A percentile compares a stretch with the other conserved stretches of the same genome.
phyloP scores from a whole-genome alignment of 2,888 invertebrate genomes.

The Rutpela maculata region DNA sequence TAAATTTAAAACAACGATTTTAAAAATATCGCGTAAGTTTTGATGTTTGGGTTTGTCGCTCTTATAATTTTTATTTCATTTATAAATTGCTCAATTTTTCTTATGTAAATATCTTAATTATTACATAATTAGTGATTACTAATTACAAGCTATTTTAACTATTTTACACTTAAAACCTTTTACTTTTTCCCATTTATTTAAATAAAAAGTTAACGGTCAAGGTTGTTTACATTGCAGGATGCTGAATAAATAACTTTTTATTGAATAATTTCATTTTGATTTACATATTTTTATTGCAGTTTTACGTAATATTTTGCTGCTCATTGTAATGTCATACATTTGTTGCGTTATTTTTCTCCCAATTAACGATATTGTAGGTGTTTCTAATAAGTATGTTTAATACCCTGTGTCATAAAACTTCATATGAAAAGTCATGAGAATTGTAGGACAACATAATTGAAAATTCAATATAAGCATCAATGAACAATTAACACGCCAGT shows the following conservation, averaged over 20 bases:
- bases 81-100: background rate
- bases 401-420: background rate
- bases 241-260: slow-evolving; percentile 37
- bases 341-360: slow-evolving; percentile 25
- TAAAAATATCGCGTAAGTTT: no score
- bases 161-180: slow-evolving; percentile 43
- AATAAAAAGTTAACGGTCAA: slow-evolving; percentile 75
- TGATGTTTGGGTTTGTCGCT: no score
- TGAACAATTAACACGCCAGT: background rate
- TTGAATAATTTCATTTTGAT: slow-evolving; percentile 25
- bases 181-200: slow-evolving; percentile 53
- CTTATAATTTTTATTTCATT: no score
- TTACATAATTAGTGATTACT: slow-evolving; percentile 34
- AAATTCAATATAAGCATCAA: background rate
- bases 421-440: background rate
- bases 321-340: slow-evolving; percentile 11
- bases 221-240: slow-evolving; percentile 60
- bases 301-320: slow-evolving; percentile 32
- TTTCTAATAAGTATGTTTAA: slow-evolving; percentile 1
- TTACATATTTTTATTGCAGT: slow-evolving; percentile 27
- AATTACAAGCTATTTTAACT: slow-evolving; percentile 40
- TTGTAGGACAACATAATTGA: background rate
- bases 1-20: no score
- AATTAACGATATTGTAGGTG: background rate
- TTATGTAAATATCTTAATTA: slow-evolving; percentile 10